Evolutionary conservation across 1,140 invertebrate genomes (phyloP), one percentile per base, ranked within the genome.

Genomic region (Zaprionus ghesquierei): DNA sequence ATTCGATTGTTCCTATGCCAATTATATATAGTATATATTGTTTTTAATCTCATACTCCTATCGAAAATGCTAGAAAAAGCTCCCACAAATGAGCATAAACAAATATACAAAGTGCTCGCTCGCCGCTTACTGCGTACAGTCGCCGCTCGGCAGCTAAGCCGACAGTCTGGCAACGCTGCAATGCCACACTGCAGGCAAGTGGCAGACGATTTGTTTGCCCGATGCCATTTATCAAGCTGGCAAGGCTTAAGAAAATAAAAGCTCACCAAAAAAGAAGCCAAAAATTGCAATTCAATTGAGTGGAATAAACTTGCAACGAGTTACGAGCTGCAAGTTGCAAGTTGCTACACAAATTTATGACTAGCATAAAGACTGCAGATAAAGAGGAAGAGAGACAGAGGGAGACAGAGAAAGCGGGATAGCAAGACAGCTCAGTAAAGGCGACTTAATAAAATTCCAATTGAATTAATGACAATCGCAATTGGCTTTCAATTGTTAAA

Each of bases 231-330:
- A 71, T 71, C 69, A 71, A 41, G 53, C 53, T 13, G 41, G 35
- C 49, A 46, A 59, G 66, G 29, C 12, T 27, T 2, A 18, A 35
- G 50, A 64, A 27, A 27, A 27, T 5, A 27, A 6, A 27, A 27
- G 25, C 25, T 6, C 4, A 27, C 4, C 4, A 27, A 27, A 49
- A 50, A 15, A 31, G 2, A 12, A n/a, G 38, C 18, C 10, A 46
- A 63, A 82, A 77, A 84, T 89, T 77, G 79, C 76, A 79, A 82
- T 87, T 87, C 82, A 87, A 89, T 87, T 84, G 82, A 89, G 82
- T 87, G 84, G 82, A 87, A 89, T 87, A 87, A 87, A 87, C 84
- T 89, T 79, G 75, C 46, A 53, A 44, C 64, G 33, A 66, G 27
- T 72, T 60, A 55, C 55, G 49, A 61, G 49, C 29, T 31, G 44